A percentile compares a stretch with the other conserved stretches of the same genome.
phyloP scores from a whole-genome alignment of 2,888 invertebrate genomes.

The Rhagonycha fulva region DNA sequence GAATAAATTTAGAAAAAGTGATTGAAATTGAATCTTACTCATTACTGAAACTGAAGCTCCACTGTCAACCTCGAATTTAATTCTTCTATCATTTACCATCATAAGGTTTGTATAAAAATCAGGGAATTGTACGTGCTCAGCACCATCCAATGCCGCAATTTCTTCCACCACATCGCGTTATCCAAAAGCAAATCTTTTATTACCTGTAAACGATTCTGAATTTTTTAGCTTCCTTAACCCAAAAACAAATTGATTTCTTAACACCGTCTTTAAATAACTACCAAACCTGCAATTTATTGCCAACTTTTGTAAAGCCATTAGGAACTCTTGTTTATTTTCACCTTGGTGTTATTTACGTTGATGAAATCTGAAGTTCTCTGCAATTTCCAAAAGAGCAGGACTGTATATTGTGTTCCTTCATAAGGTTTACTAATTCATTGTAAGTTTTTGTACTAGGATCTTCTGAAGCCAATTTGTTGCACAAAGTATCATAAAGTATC shows the following conservation, averaged over 20 bases:
- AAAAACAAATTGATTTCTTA: background rate
- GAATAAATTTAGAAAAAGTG: no score
- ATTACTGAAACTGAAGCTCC: background rate
- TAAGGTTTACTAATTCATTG: background rate
- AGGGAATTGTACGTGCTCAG: no score
- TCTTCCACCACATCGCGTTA: no score
- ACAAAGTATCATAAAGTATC: background rate
- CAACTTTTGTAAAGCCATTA: background rate
- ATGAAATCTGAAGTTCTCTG: background rate
- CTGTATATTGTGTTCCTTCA: background rate
- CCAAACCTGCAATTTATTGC: conserved; percentile 4
- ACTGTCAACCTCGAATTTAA: background rate
- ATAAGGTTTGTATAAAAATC: no score
- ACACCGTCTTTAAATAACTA: background rate
- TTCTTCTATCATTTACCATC: no score
- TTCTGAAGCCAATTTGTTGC: background rate
- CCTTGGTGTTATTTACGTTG: background rate
- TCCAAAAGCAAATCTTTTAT: background rate
- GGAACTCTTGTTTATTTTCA: background rate
- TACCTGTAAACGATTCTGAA: background rate
- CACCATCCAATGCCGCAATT: no score
- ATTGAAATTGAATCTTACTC: no score
- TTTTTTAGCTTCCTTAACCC: background rate
- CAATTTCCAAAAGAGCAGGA: background rate
- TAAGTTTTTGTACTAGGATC: background rate